phyloP scores from a whole-genome alignment of 30 jellyfish, hydroid and myxozoan species.

The Aurelia coerulea region DNA sequence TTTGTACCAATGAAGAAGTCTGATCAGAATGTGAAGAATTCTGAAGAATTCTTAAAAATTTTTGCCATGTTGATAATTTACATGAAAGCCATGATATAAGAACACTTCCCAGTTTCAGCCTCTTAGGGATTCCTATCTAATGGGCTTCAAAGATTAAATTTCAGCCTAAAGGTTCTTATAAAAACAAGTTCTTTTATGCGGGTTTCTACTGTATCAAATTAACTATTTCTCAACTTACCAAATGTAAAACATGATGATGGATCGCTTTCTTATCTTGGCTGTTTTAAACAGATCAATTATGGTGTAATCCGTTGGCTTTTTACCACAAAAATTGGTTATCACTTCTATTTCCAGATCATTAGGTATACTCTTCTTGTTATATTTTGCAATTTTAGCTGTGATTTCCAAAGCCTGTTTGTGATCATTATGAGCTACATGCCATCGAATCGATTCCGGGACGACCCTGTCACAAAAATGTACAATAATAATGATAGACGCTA shows the following conservation, averaged over 20 bases:
- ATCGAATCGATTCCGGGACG: slow-evolving; percentile 90
- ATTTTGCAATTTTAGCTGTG: slow-evolving; percentile 61
- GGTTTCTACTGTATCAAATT: too few species aligned
- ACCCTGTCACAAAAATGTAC: slow-evolving; percentile 23
- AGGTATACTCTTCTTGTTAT: slow-evolving; percentile 53
- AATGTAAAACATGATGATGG: slow-evolving; percentile 77
- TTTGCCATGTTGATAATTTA: too few species aligned
- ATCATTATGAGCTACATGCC: slow-evolving; percentile 77
- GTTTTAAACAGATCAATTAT: slow-evolving; percentile 70
- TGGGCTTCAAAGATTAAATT: too few species aligned
- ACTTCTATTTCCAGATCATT: slow-evolving; percentile 62
- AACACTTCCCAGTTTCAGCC: too few species aligned
- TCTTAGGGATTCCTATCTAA: too few species aligned
- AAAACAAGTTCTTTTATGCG: too few species aligned
- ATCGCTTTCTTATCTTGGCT: slow-evolving; percentile 54
- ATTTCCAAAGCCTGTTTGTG: slow-evolving; percentile 64
- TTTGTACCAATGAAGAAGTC: too few species aligned
- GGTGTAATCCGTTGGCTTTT: slow-evolving; percentile 53
- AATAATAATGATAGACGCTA: too few species aligned
- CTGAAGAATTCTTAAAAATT: too few species aligned
- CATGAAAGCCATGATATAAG: too few species aligned
- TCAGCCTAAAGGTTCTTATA: too few species aligned
- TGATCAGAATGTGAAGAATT: too few species aligned
- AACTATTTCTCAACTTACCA: slow-evolving; percentile 57
- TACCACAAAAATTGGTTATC: slow-evolving; percentile 39